These are phyloP conservation scores for Tinea pellionella DNA, from an alignment of 2,888 invertebrate species.

Conservation along the genomic window DNA sequence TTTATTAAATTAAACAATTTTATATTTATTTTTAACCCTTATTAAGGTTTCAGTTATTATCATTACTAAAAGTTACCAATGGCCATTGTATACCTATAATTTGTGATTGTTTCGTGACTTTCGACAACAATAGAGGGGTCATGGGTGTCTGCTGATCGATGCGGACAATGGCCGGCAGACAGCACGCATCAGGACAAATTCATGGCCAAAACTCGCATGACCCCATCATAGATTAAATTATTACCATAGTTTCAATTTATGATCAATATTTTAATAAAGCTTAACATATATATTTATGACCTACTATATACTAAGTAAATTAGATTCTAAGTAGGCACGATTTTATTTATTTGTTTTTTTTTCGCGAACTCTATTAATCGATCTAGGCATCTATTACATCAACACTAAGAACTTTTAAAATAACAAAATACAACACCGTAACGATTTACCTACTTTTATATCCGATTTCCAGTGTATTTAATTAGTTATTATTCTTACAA, in stretches of 20 bases:
- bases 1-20: too few species aligned
- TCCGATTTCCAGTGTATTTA: not conserved
- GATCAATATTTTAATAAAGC: too few species aligned
- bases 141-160: conserved; percentile 8
- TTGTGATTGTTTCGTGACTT: not conserved
- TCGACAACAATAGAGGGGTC: not conserved
- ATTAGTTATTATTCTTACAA: not conserved
- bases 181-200: not conserved
- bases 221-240: not conserved
- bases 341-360: too few species aligned
- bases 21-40: too few species aligned
- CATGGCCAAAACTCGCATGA: conserved; percentile 6
- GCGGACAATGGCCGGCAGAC: conserved; percentile 8
- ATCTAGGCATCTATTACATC: not conserved
- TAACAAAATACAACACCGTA: not conserved
- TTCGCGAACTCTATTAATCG: too few species aligned
- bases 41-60: too few species aligned
- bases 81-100: not conserved
- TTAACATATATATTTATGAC: too few species aligned
- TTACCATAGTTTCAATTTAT: too few species aligned
- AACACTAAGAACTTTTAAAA: not conserved
- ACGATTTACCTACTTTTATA: conserved; percentile 1
- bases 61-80: too few species aligned
- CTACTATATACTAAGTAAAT: too few species aligned
- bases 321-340: too few species aligned